Percentiles rank a stretch among this genome's conserved stretches.
Evolutionary conservation across 2,113 vertebrate species (phyloP).

Genomic region (Chionomys nivalis): DNA sequence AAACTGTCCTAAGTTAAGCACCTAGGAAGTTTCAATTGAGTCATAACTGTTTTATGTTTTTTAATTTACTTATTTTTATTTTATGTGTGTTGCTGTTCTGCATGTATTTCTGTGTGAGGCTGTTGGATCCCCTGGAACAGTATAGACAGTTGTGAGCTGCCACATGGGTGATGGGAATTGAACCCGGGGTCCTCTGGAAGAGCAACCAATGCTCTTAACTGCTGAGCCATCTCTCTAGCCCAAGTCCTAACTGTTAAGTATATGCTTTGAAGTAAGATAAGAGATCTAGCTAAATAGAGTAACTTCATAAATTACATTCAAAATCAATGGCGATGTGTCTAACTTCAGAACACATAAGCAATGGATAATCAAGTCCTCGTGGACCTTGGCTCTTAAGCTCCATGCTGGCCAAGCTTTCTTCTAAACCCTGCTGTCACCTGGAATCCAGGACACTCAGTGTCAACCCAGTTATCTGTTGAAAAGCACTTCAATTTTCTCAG

Average conservation of each 20-base stretch:
- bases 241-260: not conserved
- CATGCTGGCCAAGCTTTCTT: not conserved
- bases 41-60: not conserved
- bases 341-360: not conserved
- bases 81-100: not conserved
- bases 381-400: not conserved
- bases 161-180: not conserved
- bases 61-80: not conserved
- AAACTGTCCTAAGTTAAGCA: not conserved
- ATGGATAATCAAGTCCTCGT: not conserved
- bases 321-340: not conserved
- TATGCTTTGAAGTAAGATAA: not conserved
- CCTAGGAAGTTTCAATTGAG: not conserved
- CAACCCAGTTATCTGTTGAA: not conserved
- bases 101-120: not conserved
- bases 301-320: not conserved
- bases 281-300: not conserved
- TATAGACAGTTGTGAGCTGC: not conserved
- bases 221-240: not conserved
- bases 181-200: not conserved
- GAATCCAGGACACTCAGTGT: not conserved
- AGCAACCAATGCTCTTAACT: not conserved
- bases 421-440: not conserved
- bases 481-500: not conserved
- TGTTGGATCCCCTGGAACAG: not conserved